Evolutionary conservation across 1,140 invertebrate genomes (phyloP).

Genomic region (Microplitis mediator): DNA sequence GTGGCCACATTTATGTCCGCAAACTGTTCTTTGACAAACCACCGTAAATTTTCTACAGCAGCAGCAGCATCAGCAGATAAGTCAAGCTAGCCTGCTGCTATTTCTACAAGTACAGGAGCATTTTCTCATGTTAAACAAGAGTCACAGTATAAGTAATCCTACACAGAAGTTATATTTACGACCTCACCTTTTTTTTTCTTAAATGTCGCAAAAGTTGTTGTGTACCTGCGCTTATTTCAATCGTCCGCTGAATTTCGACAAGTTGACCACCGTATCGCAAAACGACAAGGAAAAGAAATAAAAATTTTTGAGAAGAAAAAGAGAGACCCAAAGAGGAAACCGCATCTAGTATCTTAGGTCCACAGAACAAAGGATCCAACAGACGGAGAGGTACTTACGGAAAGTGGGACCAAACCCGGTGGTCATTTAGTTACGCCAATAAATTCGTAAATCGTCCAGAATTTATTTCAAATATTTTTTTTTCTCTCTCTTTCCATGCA

Average conservation of each 20-base stretch:
- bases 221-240: conserved; percentile 18
- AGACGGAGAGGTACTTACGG: not conserved
- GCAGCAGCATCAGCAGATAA: not conserved
- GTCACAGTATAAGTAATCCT: not conserved
- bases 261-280: not conserved
- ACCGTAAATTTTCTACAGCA: conserved; percentile 27
- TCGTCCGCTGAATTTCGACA: not conserved
- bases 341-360: not conserved
- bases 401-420: not conserved
- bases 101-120: not conserved
- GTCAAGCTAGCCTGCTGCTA: not conserved
- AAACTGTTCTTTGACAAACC: conserved; percentile 11
- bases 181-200: conserved; percentile 10
- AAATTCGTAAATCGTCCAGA: conserved; percentile 28
- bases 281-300: not conserved
- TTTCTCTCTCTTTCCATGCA: not conserved
- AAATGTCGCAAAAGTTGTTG: conserved; percentile 24
- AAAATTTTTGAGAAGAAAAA: not conserved
- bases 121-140: not conserved
- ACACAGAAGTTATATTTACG: conserved; percentile 25
- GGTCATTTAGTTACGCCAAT: conserved; percentile 30
- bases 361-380: conserved; percentile 6
- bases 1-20: conserved; percentile 31
- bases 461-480: not conserved
- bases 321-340: not conserved